Conservation (phyloP, 2,797 vertebrate species). For the Arremon brunneinucha region DNA sequence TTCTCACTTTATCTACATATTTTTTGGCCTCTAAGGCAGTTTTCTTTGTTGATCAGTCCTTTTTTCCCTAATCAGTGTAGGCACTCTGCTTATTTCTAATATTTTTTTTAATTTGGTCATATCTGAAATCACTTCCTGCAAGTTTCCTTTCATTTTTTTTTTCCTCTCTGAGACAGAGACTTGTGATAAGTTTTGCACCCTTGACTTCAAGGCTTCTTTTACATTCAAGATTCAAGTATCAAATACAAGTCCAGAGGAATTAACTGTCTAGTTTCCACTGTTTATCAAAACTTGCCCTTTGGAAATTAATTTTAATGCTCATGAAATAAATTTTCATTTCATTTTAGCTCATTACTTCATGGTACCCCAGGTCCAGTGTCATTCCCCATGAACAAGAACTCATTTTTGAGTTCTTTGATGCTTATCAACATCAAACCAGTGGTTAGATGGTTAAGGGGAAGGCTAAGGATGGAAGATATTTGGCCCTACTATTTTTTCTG, state of each 20-base stretch:
- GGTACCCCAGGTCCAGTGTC: not conserved
- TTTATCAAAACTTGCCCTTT: not conserved
- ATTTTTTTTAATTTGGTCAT: not conserved
- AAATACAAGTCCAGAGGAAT: not conserved
- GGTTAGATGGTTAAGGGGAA: not conserved
- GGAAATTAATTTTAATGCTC: not conserved
- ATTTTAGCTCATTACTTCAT: not conserved
- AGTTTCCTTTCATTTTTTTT: not conserved
- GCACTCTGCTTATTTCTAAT: conserved; percentile 32
- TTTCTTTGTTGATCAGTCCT: conserved; percentile 38
- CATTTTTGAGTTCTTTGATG: not conserved
- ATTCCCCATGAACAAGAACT: not conserved
- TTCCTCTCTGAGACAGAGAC: not conserved
- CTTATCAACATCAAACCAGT: not conserved
- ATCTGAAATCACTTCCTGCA: conserved; percentile 6
- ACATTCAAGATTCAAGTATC: not conserved
- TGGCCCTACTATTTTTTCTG: not conserved
- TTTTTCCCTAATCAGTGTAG: not conserved
- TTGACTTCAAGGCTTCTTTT: not conserved
- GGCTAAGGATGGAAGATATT: not conserved
- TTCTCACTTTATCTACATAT: conserved; percentile 24
- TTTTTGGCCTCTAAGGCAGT: conserved; percentile 8
- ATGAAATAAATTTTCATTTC: not conserved
- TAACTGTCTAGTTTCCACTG: not conserved
- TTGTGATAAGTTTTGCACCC: not conserved